Evolutionary conservation across 1,140 invertebrate species (phyloP).

Genomic region (Zaprionus camerounensis): DNA sequence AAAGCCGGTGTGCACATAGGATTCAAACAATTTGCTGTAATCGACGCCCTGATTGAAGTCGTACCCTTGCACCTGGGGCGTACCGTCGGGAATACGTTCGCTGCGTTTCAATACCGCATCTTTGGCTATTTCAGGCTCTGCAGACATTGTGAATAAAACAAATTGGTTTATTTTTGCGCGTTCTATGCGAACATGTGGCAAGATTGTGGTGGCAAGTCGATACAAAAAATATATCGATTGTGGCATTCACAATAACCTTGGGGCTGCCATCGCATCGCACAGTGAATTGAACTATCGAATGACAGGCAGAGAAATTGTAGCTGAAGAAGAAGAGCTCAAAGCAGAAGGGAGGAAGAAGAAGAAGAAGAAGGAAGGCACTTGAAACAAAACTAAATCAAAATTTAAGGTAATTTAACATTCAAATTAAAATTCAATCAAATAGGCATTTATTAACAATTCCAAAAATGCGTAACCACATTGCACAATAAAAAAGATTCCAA

Average conservation of each 20-base stretch:
- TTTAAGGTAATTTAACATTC: conserved; percentile 34
- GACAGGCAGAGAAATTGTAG: conserved; percentile 41
- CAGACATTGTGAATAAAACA: conserved; percentile 61
- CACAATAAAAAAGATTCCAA: conserved; percentile 12
- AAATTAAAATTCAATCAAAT: conserved; percentile 17
- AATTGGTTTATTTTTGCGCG: conserved; percentile 26
- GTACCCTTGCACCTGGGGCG: conserved; percentile 90
- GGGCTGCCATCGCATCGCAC: background rate
- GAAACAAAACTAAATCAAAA: conserved; percentile 43
- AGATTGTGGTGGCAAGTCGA: background rate
- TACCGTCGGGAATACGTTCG: conserved; percentile 86
- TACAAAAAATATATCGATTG: conserved; percentile 3
- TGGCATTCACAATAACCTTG: background rate
- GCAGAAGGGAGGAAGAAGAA: conserved; percentile 22
- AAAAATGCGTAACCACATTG: conserved; percentile 14
- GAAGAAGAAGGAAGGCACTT: conserved; percentile 39
- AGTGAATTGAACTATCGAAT: conserved; percentile 21
- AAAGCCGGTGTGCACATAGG: conserved; percentile 94
- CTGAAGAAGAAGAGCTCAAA: conserved; percentile 40
- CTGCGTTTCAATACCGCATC: conserved; percentile 89
- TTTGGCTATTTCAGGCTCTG: conserved; percentile 86
- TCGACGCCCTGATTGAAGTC: conserved; percentile 97
- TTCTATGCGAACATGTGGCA: conserved; percentile 51
- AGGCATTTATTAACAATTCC: conserved; percentile 16
- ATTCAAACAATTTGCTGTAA: conserved; percentile 93